Evolutionary conservation across 2,113 vertebrate species (phyloP).

Genomic region (Athene noctua): DNA sequence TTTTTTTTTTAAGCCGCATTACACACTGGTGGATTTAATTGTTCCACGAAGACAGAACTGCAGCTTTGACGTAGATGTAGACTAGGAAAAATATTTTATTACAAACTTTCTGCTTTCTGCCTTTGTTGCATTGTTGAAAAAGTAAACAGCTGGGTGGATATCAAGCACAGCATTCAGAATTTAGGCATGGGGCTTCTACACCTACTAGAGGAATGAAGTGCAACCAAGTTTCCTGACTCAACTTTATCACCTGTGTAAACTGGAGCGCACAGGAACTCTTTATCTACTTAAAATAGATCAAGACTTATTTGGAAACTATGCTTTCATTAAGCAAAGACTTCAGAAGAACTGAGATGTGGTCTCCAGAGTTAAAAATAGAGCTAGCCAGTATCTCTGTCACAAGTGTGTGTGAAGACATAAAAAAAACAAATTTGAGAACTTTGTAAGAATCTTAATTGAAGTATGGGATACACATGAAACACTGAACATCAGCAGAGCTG

Average conservation of each 20-base stretch:
- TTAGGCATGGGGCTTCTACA: neutral
- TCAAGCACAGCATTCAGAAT: neutral
- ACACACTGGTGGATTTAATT: neutral
- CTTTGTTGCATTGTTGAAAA: neutral
- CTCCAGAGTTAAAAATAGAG: neutral
- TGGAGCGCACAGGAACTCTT: neutral
- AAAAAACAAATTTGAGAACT: neutral
- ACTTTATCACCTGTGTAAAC: neutral
- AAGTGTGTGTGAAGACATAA: neutral
- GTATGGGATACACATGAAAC: neutral
- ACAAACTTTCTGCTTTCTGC: neutral
- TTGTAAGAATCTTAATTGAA: rapidly evolving
- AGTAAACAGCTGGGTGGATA: neutral
- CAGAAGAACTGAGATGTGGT: neutral
- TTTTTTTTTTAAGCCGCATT: neutral
- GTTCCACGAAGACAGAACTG: neutral
- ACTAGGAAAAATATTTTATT: neutral
- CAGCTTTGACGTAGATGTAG: neutral
- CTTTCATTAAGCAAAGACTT: neutral
- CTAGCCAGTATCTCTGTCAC: neutral
- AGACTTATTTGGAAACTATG: neutral
- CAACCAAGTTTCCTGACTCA: neutral
- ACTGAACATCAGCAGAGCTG: neutral
- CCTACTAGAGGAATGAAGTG: neutral
- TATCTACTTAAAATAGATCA: neutral